Base-by-base conservation (phyloP, 2,113 vertebrate species). In the Castor canadensis region DNA sequence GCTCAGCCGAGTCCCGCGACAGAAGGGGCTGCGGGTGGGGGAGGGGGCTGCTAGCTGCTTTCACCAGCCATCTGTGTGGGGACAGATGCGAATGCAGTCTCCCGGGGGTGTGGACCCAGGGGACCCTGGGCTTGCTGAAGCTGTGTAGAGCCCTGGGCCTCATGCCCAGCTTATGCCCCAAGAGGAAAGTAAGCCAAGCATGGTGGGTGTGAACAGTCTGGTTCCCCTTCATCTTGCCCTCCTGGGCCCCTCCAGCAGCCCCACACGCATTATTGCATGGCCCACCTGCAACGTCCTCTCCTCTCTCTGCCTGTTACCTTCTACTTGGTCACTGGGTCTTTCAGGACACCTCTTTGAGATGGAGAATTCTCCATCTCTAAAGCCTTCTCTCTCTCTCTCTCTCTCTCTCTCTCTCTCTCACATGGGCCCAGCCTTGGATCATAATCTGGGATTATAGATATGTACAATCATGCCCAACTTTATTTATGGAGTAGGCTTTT, bases 31-130 rank as follows among this genome's bases (percentile, higher is more conserved):
- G 93, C 75, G 54, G 96, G 93, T 95, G 91, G 72, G 96, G 97
- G 95, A 92, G 87, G 95, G 94, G 94, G 94, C 88, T 2, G 88
- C 32, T 72, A 93, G 85, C 86, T 94, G 73, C 38, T 54, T 80
- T 96, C 91, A 97, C 96, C 88, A 96, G 96, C 97, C 97, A 97
- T 98, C 96, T 98, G 97, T 43, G 12, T 20, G 20, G 89, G 83
- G 96, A 97, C 97, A 97, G 94, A 97, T 93, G 96, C 35, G 13
- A 91, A 95, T 47, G 82, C 72, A 96, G 87, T 85, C 69, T 96
- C 95, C 82, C 3, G 0, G 49, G 92, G 93, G 86, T 7, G 11
- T 0, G 4, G 86, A 80, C 95, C 83, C 73, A 72, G 90, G 91
- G 77, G 96, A 96, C 97, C 85, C 87, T 58, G 83, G 90, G 66